Evolutionary conservation across 2,113 vertebrate species (phyloP), one percentile per base, ranked within the genome.

Genomic region (Cinclus mexicanus): DNA sequence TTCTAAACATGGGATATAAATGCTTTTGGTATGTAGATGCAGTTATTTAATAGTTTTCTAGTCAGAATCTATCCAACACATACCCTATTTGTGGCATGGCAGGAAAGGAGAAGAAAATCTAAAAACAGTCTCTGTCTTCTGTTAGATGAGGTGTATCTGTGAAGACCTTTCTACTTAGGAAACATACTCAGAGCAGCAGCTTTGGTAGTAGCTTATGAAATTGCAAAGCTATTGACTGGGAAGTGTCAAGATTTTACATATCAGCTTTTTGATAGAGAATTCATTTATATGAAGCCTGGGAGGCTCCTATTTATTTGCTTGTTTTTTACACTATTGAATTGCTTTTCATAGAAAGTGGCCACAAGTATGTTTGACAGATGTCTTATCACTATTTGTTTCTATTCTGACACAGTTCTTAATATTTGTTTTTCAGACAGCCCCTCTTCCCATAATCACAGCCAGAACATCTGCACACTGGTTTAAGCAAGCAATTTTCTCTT

Each of bases 401-500:
- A 47, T 92, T 94, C 50, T 69, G 83, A 86, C 10, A 44, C 33
- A 76, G 67, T 57, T 83, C 59, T 85, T 91, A 24, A 24, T 63
- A 31, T 78, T 85, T 93, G 61, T 69, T 53, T 92, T 90, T 91
- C 83, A 90, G 50, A 33, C 19, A 24, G 12, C 70, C 16, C 39
- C 9, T 69, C 77, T 78, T 78, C 41, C 24, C 52, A 44, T 61
- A 90, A 83, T 83, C 64, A 89, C 39, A 81, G 76, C 26, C 71
- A 78, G 60, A 90, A 94, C 63, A 93, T 92, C 79, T 92, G 76
- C 69, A 83, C 33, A 42, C 11, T 80, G 61, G 59, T 93, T 93
- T 57, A 79, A 93, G 59, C 57, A 88, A 90, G 71, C 19, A 89
- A 83, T 90, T 95, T 88, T 64, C 31, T 86, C 50, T 80, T 93